Evolutionary conservation across 1,140 invertebrate species (phyloP).

Genomic region (Philaenus spumarius): DNA sequence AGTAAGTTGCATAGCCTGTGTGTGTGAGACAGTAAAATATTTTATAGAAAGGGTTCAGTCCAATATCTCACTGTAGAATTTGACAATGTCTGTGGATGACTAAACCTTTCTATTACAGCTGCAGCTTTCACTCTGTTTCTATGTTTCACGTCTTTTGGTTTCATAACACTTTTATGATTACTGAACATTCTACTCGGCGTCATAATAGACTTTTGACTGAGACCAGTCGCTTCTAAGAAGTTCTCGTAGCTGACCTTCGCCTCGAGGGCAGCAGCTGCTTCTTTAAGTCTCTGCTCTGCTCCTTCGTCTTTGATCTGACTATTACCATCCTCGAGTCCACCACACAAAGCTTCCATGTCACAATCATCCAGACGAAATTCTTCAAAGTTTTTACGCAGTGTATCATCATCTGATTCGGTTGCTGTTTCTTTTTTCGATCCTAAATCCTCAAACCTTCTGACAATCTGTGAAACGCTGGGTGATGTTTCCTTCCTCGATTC

Average conservation of each 20-base stretch:
- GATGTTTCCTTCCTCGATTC: conserved; percentile 9
- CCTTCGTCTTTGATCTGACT: conserved; percentile 49
- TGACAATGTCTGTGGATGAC: conserved; percentile 17
- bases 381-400: conserved; percentile 56
- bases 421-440: conserved; percentile 21
- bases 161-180: conserved; percentile 67
- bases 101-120: conserved; percentile 22
- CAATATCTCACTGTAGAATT: conserved; percentile 33
- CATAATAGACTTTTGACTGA: conserved; percentile 73
- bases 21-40: no score
- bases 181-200: conserved; percentile 61
- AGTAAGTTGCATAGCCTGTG: no score
- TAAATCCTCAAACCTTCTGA: conserved; percentile 31
- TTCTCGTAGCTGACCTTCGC: conserved; percentile 53
- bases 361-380: conserved; percentile 71
- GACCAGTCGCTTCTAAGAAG: conserved; percentile 69
- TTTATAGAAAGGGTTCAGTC: conserved; percentile 34
- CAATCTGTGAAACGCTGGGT: conserved; percentile 32
- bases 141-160: conserved; percentile 67
- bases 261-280: conserved; percentile 21
- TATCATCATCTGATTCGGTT: conserved; percentile 16
- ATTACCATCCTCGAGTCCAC: conserved; percentile 38
- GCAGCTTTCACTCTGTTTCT: conserved; percentile 28
- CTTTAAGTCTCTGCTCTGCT: conserved; percentile 45
- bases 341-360: conserved; percentile 48